A percentile compares a stretch with the other conserved stretches of the same genome.
Conservation (phyloP, 1,140 invertebrate genomes). For the Trialeurodes vaporariorum region DNA sequence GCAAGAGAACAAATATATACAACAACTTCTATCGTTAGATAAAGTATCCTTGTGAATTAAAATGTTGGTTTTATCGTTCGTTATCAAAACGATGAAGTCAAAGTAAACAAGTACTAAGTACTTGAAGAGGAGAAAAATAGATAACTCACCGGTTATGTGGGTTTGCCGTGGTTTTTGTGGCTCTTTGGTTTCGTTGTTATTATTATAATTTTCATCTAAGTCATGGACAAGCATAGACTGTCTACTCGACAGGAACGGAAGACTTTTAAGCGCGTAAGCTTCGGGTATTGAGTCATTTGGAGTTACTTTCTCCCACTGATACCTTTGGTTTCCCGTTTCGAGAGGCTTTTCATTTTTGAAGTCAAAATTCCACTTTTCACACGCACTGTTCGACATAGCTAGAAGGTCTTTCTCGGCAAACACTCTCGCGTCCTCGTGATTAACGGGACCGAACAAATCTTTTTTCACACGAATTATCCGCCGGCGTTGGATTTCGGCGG, state of each 20-base stretch:
- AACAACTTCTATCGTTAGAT: too few relatives aligned
- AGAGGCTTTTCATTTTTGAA: conserved; percentile 7
- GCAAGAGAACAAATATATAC: too few relatives aligned
- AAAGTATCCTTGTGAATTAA: too few relatives aligned
- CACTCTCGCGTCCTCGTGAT: conserved; percentile 1
- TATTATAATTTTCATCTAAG: background rate
- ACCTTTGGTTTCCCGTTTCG: background rate
- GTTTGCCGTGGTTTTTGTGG: background rate
- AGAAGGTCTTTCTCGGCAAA: background rate
- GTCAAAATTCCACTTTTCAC: conserved; percentile 12
- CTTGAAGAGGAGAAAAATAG: too few relatives aligned
- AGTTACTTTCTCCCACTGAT: conserved; percentile 4
- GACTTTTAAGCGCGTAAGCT: background rate
- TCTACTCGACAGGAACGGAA: background rate
- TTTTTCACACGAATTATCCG: background rate
- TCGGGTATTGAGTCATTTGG: background rate
- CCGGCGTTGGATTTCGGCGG: background rate
- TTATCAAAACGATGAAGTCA: too few relatives aligned
- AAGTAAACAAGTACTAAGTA: too few relatives aligned
- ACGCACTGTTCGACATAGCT: background rate
- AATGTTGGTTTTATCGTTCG: too few relatives aligned
- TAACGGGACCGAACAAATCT: conserved; percentile 9
- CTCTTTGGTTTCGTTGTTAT: background rate
- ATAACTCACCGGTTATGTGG: background rate
- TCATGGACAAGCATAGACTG: background rate